These are phyloP conservation scores for Erpobdella octoculata DNA, from an alignment of 2,888 invertebrate genomes.

Conservation along the genomic window DNA sequence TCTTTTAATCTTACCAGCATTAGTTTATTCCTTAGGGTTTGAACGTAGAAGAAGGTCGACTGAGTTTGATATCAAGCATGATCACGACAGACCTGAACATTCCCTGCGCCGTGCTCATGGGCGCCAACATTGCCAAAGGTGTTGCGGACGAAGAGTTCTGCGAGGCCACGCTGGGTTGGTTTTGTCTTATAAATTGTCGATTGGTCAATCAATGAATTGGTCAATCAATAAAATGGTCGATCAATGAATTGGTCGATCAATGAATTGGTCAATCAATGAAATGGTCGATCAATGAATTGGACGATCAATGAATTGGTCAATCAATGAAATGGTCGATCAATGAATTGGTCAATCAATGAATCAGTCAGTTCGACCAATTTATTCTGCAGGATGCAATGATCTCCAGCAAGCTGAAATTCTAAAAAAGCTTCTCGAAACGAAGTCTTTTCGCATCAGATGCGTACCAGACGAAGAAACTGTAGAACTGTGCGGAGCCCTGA, in stretches of 20 bases:
- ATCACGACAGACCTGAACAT: slow-evolving; percentile 79
- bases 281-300: background rate
- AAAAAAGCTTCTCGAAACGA: slow-evolving; percentile 83
- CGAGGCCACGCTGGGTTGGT: slow-evolving; percentile 84
- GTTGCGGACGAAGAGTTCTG: slow-evolving; percentile 95
- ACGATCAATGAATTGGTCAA: background rate
- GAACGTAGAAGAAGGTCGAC: slow-evolving; percentile 41
- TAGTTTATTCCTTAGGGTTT: slow-evolving; percentile 4
- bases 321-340: no score
- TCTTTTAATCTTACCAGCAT: no score
- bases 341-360: background rate
- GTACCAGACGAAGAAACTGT: slow-evolving; percentile 95
- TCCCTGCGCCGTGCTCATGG: slow-evolving; percentile 91
- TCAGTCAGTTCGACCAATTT: background rate
- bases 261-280: no score
- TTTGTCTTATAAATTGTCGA: background rate
- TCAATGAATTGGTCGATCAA: no score
- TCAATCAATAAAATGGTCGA: background rate
- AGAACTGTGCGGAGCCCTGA: slow-evolving; percentile 95
- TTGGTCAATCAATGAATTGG: background rate
- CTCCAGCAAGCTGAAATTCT: slow-evolving; percentile 66
- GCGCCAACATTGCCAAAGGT: slow-evolving; percentile 93
- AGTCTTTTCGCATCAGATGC: slow-evolving; percentile 72
- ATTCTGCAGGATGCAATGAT: slow-evolving; percentile 43
- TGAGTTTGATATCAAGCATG: slow-evolving; percentile 89